Evolutionary conservation across 2,888 invertebrate genomes (phyloP).

Genomic region (Amphipyra tragopoginis): DNA sequence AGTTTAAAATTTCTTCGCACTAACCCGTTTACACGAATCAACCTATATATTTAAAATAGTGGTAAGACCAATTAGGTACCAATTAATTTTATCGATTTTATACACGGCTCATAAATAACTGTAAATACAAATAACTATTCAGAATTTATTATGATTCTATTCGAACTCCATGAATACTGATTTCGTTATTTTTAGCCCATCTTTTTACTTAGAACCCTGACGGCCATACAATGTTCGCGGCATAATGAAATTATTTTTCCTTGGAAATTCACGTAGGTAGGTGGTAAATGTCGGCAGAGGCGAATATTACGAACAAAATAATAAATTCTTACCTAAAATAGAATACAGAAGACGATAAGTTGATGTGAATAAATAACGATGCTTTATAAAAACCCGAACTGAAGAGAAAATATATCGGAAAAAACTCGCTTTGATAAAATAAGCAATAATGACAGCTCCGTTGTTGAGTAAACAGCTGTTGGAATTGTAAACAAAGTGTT

Average conservation of each 20-base stretch:
- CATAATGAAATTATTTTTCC: slow-evolving; percentile 31
- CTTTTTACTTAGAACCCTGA: slow-evolving; percentile 9
- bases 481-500: slow-evolving; percentile 62
- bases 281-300: slow-evolving; percentile 15
- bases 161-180: too few relatives aligned
- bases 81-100: too few relatives aligned
- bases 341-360: slow-evolving; percentile 36
- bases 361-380: slow-evolving; percentile 50
- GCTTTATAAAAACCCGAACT: slow-evolving; percentile 47
- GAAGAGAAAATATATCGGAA: slow-evolving; percentile 31
- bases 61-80: too few relatives aligned
- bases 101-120: too few relatives aligned
- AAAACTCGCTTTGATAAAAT: slow-evolving; percentile 35
- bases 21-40: too few relatives aligned
- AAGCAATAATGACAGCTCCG: slow-evolving; percentile 50
- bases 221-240: slow-evolving; percentile 7
- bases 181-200: slow-evolving; percentile 15
- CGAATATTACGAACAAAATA: slow-evolving; percentile 27
- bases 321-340: slow-evolving; percentile 58
- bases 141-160: too few relatives aligned
- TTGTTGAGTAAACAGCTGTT: slow-evolving; percentile 62
- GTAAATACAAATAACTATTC: too few relatives aligned
- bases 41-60: too few relatives aligned
- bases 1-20: too few relatives aligned
- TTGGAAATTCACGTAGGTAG: slow-evolving; percentile 21